Conservation (phyloP, 2,113 vertebrate genomes). For the Sceloporus undulatus region DNA sequence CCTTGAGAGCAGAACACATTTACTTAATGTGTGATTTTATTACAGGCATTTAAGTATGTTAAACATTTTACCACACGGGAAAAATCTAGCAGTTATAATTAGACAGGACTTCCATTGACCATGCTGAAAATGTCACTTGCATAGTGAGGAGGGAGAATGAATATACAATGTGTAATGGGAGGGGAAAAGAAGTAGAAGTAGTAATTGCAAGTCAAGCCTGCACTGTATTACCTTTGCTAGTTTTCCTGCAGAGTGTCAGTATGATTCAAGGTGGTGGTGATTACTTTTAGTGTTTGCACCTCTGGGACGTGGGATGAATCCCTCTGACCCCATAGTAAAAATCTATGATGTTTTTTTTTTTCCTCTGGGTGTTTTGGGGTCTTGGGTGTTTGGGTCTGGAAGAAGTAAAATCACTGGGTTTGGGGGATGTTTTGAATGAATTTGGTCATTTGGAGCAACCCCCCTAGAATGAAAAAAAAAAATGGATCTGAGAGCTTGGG, state of each 20-base stretch:
- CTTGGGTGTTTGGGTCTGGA: no score
- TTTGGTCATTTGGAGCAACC: no score
- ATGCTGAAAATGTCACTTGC: neutral
- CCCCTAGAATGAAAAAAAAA: no score
- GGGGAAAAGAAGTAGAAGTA: neutral
- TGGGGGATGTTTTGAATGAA: no score
- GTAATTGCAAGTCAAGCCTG: no score
- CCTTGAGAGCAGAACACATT: neutral
- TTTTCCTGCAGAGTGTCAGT: neutral
- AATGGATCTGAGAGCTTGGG: no score
- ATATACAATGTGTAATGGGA: neutral
- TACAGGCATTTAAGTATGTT: neutral
- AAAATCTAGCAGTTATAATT: conserved; percentile 30
- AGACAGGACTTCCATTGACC: neutral
- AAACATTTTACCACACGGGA: neutral
- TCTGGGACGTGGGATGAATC: no score
- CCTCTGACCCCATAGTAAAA: no score
- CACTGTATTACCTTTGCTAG: neutral
- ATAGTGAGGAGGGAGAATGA: neutral
- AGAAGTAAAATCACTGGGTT: no score
- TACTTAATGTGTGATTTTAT: neutral
- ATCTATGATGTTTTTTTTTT: no score
- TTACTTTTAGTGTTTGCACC: neutral
- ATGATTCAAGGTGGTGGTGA: neutral
- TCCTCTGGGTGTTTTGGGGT: no score